Evolutionary conservation across 2,888 invertebrate genomes (phyloP).

Genomic region (Drosophila mimetica): DNA sequence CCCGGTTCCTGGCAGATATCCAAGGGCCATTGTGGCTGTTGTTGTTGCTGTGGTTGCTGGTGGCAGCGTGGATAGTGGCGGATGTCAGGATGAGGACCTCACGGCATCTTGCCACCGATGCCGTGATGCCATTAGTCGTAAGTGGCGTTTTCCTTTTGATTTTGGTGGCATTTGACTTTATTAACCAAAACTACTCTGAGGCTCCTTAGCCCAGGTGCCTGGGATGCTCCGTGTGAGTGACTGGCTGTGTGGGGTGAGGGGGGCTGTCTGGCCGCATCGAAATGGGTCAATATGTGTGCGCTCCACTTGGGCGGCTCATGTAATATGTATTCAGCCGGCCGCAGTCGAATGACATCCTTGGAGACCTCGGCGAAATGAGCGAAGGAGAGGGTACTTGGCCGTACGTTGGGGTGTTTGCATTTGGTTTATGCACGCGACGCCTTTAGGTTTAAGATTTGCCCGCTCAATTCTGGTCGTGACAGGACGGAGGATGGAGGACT

Average conservation of each 20-base stretch:
- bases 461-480: slow-evolving; percentile 34
- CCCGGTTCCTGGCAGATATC: slow-evolving; percentile 4
- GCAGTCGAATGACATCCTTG: slow-evolving; percentile 65
- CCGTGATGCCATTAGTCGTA: slow-evolving; percentile 72
- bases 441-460: slow-evolving; percentile 50
- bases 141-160: slow-evolving; percentile 77
- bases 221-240: neutral
- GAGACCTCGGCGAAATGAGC: slow-evolving; percentile 40
- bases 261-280: slow-evolving; percentile 58
- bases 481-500: slow-evolving; percentile 1
- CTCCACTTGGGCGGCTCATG: slow-evolving; percentile 55
- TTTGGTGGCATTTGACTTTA: slow-evolving; percentile 76
- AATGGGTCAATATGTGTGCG: slow-evolving; percentile 64
- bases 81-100: slow-evolving; percentile 43
- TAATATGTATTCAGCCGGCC: slow-evolving; percentile 62
- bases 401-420: slow-evolving; percentile 49
- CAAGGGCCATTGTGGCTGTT: slow-evolving; percentile 20
- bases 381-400: neutral
- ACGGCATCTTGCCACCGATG: slow-evolving; percentile 9
- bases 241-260: slow-evolving; percentile 26
- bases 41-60: slow-evolving; percentile 17
- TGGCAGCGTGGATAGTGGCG: slow-evolving; percentile 35
- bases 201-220: slow-evolving; percentile 37
- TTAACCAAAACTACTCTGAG: slow-evolving; percentile 60
- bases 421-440: slow-evolving; percentile 61